Evolutionary conservation across 2,113 vertebrate genomes (phyloP).

Genomic region (Octodon degus): DNA sequence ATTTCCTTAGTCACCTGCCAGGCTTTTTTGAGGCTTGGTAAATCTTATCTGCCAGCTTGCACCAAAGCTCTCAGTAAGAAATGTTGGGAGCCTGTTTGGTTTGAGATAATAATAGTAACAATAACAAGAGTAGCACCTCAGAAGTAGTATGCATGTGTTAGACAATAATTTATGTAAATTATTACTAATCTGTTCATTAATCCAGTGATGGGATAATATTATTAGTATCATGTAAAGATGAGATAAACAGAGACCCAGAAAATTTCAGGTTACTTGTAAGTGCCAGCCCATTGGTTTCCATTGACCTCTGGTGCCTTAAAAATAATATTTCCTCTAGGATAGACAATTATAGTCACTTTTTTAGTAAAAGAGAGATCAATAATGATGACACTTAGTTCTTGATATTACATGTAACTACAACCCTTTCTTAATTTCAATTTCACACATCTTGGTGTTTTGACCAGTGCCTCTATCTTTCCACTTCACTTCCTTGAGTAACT

Average conservation of each 20-base stretch:
- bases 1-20: background rate
- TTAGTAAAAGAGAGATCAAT: slow-evolving; percentile 21
- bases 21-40: background rate
- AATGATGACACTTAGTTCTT: background rate
- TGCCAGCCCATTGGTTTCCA: background rate
- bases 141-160: background rate
- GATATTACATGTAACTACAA: background rate
- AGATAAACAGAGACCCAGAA: slow-evolving; percentile 11
- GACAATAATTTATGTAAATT: slow-evolving; percentile 3
- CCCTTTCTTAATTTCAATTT: slow-evolving; percentile 7
- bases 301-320: background rate
- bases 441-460: background rate
- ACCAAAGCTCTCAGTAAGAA: slow-evolving; percentile 39
- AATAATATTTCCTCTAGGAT: background rate
- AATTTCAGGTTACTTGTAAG: slow-evolving; percentile 34
- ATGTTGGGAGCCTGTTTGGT: background rate
- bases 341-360: background rate
- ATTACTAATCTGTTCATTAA: slow-evolving; percentile 12
- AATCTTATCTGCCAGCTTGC: background rate
- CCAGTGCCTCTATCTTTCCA: background rate
- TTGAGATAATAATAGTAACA: background rate
- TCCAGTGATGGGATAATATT: background rate
- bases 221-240: background rate
- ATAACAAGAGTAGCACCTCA: background rate
- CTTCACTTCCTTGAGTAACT: slow-evolving; percentile 9